Percentiles rank a stretch among this genome's conserved stretches.
These are phyloP conservation scores for Dolomedes plantarius DNA, from an alignment of 2,888 invertebrate species.

Conservation along the genomic window DNA sequence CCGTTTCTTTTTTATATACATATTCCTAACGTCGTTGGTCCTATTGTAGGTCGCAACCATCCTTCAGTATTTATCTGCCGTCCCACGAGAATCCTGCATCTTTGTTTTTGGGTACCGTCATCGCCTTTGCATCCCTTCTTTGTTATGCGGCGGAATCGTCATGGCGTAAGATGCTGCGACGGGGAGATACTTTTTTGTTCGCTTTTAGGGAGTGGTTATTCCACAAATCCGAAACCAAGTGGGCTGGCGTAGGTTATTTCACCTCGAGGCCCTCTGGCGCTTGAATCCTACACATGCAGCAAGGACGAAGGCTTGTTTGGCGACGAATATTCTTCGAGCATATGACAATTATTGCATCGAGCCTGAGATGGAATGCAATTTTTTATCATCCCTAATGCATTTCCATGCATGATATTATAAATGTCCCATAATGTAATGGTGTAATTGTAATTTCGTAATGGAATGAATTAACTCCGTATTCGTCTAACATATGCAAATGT, in stretches of 20 bases:
- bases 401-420: no score
- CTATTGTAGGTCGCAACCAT: not conserved
- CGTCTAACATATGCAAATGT: no score
- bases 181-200: not conserved
- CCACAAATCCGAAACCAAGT: not conserved
- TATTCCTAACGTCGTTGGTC: no score
- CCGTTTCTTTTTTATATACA: no score
- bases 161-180: not conserved
- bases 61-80: not conserved
- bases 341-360: no score
- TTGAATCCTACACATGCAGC: not conserved
- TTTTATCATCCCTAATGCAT: no score
- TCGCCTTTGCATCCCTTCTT: not conserved
- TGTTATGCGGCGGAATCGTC: not conserved
- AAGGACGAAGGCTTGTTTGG: not conserved
- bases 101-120: not conserved
- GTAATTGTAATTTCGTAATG: no score
- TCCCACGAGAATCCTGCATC: not conserved
- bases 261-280: not conserved
- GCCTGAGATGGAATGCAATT: no score
- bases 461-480: no score
- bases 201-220: not conserved
- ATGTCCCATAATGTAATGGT: no score
- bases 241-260: not conserved
- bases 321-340: not conserved